phyloP scores from a whole-genome alignment of 64 coral and sea anemone species.

The Montipora sp. region DNA sequence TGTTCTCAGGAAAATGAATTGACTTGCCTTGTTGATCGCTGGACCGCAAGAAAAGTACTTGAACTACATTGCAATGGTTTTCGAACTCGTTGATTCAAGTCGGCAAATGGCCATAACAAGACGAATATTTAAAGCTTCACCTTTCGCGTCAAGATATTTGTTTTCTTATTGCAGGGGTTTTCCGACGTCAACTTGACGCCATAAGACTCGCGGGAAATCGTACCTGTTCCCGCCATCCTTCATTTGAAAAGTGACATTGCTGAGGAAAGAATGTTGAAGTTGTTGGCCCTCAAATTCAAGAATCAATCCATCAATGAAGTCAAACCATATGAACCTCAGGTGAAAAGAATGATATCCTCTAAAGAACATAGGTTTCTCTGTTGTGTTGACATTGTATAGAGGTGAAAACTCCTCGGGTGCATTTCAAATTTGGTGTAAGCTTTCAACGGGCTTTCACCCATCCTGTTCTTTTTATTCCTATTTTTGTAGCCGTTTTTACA shows the following conservation, averaged over 20 bases:
- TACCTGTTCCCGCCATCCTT: constrained; percentile 23
- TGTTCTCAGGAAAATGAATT: neutral
- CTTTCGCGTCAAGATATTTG: neutral
- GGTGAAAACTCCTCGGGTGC: neutral
- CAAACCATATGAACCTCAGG: constrained; percentile 93
- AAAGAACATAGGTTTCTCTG: neutral
- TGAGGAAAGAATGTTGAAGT: constrained; percentile 90
- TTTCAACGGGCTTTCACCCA: constrained; percentile 2
- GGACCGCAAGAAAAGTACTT: neutral
- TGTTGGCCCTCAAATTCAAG: constrained; percentile 93
- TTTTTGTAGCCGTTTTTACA: constrained; percentile 68
- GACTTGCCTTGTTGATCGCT: constrained; percentile 16
- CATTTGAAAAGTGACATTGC: constrained; percentile 33
- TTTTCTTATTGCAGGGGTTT: neutral
- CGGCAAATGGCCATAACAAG: neutral
- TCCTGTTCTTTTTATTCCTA: constrained; percentile 4
- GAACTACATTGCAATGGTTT: neutral
- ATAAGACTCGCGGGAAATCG: constrained; percentile 66
- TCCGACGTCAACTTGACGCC: constrained; percentile 56
- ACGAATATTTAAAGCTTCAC: no score
- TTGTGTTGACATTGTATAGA: constrained; percentile 10
- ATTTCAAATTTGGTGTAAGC: neutral
- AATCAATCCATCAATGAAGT: constrained; percentile 99
- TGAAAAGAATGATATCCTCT: constrained; percentile 13
- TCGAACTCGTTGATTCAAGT: neutral